Evolutionary conservation across 1,140 invertebrate species (phyloP), one percentile per base, ranked within the genome.

Genomic region (Alviniconcha marisindica): DNA sequence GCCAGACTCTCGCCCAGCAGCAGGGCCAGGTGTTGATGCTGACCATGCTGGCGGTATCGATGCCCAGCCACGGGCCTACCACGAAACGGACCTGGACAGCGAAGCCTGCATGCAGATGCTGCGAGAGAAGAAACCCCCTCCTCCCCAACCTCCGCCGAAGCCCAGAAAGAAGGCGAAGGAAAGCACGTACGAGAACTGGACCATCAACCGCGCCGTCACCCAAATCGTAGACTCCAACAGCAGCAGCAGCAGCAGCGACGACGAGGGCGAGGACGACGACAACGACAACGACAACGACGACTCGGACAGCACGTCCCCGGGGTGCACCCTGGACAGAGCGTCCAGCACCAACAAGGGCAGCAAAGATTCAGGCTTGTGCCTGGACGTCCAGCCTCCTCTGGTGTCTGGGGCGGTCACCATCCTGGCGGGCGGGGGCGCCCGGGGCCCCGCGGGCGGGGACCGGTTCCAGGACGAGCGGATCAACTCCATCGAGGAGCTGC

Each of bases 151-250:
- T 24, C 24, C 73, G 3, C 40, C 15, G 42, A 40, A 40, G 24
- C n/a, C 73, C 42, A 48, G 51, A 21, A 76, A 51, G 21, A n/a
- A 31, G 28, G 24, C 42, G 1, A 28, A 15, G 10, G 38, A 31
- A 14, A 76, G 31, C 44, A 24, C 44, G 4, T 76, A 76, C 73
- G 73, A 76, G 28, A 76, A 76, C 73, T 76, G 73, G 73, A 76
- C 73, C 73, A 76, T 76, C 44, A 36, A 76, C 28, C 40, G 73
- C n/a, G 40, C 40, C 40, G n/a, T 76, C 24, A 76, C 73, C 10
- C 33, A 36, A 28, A 21, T 14, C 12, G 71, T 40, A 15, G 38
- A 42, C 71, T 7, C 38, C 2, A 74, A 40, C 71, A 74, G 71
- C 38, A 38, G 42, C 7, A 38, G 42, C 12, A 15, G 42, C 36